Base-by-base conservation (phyloP, 2,888 invertebrate species). In the Cantharis flavilabris region DNA sequence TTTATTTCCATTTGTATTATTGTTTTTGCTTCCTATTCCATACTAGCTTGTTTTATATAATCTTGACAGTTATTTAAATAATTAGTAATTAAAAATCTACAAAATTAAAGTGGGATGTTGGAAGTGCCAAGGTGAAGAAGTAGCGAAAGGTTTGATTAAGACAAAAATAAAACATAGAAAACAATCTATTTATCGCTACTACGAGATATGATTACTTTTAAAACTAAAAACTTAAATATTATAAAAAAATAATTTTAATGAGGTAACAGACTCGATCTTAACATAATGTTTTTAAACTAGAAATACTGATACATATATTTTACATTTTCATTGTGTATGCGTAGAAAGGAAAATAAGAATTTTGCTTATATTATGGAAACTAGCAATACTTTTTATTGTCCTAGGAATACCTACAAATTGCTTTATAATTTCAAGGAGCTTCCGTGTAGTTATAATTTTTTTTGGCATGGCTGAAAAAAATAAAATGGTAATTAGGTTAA, bases 1-100 rank as follows among this genome's bases (percentile, higher is more conserved):
- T 81, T 81, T 81, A 81, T 81, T 81, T 77, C 76, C 81, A 76
- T 78, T 76, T 77, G 79, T 76, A 73, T 77, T 80, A 80, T 74
- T 78, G 78, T 75, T 76, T 75, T 72, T 67, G 65, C 26, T 67
- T 67, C 65, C 23, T 67, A 67, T 67, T 67, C 26, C n/a, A n/a
- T n/a, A 23, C 23, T 20, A 67, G 26, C 11, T 67, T 67, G 26
- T 67, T 67, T 67, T 67, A 67, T 26, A 67, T 67, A 67, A 67
- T 67, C 65, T 67, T 67, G 20, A 67, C 65, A n/a, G 23, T 67
- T 67, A 67, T 67, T 67, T 67, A 67, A 67, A 67, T 26, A 67
- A 67, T 67, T 67, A n/a, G 26, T 23, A 67, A 67, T 67, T 67
- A 67, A 67, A 67, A 23, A 23, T 23, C 3, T 67, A 49, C 49